A percentile compares a stretch with the other conserved stretches of the same genome.
Evolutionary conservation across 2,113 vertebrate species (phyloP).

Genomic region (Brienomyrus longianalis): DNA sequence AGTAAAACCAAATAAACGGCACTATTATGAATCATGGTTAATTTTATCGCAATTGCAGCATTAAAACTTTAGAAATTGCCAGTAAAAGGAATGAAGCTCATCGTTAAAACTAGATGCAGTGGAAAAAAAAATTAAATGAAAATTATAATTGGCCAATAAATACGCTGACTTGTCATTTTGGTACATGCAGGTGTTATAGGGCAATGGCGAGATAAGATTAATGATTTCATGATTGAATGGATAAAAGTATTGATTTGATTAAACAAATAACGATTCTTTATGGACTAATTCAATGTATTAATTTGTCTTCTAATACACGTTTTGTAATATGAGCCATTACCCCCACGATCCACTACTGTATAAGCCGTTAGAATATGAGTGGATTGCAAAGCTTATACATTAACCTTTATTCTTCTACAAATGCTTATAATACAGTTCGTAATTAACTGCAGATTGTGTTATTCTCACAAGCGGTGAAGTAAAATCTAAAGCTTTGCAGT

Average conservation of each 20-base stretch:
- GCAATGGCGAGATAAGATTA: not conserved
- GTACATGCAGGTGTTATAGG: not conserved
- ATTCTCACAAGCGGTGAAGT: not conserved
- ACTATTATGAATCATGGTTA: not conserved
- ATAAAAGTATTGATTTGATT: not conserved
- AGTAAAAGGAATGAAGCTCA: not conserved
- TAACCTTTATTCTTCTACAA: not conserved
- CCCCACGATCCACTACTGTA: not conserved
- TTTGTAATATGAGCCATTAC: not conserved
- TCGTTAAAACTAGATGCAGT: not conserved
- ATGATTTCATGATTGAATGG: not conserved
- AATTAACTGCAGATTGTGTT: not conserved
- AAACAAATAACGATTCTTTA: not conserved
- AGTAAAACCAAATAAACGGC: slow-evolving; percentile 3
- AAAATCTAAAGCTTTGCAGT: not conserved
- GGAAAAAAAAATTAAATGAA: not conserved
- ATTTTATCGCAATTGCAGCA: not conserved
- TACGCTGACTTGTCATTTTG: not conserved
- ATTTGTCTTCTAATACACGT: not conserved
- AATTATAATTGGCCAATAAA: not conserved
- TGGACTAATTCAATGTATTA: not conserved
- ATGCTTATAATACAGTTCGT: not conserved
- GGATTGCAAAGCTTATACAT: not conserved
- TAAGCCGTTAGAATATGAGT: not conserved
- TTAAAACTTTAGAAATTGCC: not conserved